Percentiles rank a stretch among this genome's conserved stretches.
These are phyloP conservation scores for Acyrthosiphon pisum DNA, from an alignment of 1,140 invertebrate genomes.

Conservation along the genomic window DNA sequence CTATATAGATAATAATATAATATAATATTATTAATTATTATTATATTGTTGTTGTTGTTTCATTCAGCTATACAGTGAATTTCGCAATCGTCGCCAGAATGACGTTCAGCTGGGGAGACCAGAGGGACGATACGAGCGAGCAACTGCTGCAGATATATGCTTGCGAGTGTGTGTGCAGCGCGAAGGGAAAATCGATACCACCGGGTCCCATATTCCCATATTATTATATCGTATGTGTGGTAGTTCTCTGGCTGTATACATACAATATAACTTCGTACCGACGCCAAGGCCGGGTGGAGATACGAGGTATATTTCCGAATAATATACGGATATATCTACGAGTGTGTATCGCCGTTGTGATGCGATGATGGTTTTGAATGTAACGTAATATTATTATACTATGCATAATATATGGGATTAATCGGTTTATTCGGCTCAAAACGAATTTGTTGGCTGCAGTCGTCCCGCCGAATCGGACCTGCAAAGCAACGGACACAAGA, in stretches of 20 bases:
- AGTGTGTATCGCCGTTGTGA: background rate
- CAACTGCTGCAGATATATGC: background rate
- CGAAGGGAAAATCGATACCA: constrained; percentile 36
- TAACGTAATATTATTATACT: background rate
- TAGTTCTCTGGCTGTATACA: background rate
- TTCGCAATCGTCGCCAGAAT: background rate
- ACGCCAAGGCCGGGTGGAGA: background rate
- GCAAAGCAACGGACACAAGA: background rate
- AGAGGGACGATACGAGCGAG: background rate
- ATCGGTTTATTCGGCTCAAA: background rate
- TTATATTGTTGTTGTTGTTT: background rate
- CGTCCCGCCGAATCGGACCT: background rate
- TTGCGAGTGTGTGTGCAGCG: background rate
- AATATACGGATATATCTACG: background rate
- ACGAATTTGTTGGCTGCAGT: background rate
- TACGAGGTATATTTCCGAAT: too few relatives aligned
- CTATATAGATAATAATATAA: background rate
- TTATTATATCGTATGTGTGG: background rate
- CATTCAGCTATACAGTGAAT: background rate
- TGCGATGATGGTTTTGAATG: background rate
- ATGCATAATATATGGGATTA: background rate
- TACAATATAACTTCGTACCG: background rate
- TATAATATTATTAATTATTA: background rate
- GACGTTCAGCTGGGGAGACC: background rate
- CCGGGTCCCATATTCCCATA: background rate